Evolutionary conservation across 1,140 invertebrate species (phyloP).

Genomic region (Tyrophagus putrescentiae): DNA sequence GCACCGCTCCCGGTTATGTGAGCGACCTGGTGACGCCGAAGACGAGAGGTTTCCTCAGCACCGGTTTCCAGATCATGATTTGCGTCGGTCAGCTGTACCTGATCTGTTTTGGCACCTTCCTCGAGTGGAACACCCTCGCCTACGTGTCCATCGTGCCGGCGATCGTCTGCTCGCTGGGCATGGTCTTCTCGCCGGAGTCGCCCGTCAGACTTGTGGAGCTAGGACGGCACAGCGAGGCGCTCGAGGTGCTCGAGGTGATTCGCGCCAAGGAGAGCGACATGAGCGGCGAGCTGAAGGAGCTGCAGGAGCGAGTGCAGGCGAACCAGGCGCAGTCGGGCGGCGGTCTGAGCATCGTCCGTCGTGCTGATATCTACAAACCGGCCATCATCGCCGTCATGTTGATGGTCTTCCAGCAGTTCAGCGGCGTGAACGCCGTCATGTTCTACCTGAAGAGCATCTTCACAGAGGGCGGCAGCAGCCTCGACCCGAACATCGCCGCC

Average conservation of each 20-base stretch:
- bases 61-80: constrained; percentile 50
- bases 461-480: constrained; percentile 44
- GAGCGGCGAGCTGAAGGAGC: constrained; percentile 9
- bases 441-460: constrained; percentile 82
- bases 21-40: constrained; percentile 73
- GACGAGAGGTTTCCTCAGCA: constrained; percentile 59
- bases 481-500: constrained; percentile 44
- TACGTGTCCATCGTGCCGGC: neutral
- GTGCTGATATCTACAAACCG: constrained; percentile 50
- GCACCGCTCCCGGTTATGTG: constrained; percentile 57
- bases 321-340: constrained; percentile 4
- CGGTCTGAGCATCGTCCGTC: constrained; percentile 34
- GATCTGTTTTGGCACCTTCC: neutral
- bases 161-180: constrained; percentile 15
- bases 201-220: constrained; percentile 10
- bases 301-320: neutral
- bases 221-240: neutral
- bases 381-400: constrained; percentile 61
- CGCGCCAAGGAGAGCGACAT: constrained; percentile 7
- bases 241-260: neutral
- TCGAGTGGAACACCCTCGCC: constrained; percentile 13
- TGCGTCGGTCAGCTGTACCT: neutral
- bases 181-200: constrained; percentile 19
- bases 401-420: constrained; percentile 86
- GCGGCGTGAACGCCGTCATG: constrained; percentile 79